These are phyloP conservation scores for Schizopygopsis pylzovi DNA, from an alignment of 2,797 vertebrate species.

Conservation along the genomic window DNA sequence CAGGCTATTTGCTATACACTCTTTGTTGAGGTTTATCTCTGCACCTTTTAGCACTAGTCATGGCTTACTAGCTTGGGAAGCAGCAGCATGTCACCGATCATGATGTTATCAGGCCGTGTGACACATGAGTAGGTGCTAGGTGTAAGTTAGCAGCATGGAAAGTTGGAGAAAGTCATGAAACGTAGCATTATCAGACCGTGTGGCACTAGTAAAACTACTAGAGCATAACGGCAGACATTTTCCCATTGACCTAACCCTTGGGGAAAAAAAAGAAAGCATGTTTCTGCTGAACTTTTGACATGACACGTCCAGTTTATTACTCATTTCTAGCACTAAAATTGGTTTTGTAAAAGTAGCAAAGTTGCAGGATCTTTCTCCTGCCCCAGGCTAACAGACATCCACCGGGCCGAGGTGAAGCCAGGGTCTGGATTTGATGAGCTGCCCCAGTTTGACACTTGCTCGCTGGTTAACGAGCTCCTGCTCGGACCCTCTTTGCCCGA, in stretches of 20 bases:
- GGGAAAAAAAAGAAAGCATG: background rate
- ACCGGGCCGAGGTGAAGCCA: conserved; percentile 54
- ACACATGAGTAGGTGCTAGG: background rate
- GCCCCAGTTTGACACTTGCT: conserved; percentile 83
- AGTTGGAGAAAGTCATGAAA: conserved; percentile 24
- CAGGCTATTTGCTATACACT: conserved; percentile 39
- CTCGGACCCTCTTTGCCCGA: conserved; percentile 51
- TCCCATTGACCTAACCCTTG: background rate
- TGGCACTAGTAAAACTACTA: background rate
- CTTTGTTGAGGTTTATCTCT: conserved; percentile 32
- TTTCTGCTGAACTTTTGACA: conserved; percentile 26
- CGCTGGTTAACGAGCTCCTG: conserved; percentile 83
- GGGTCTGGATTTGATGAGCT: conserved; percentile 77
- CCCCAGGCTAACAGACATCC: conserved; percentile 51
- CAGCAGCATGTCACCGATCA: background rate
- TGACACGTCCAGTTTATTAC: background rate
- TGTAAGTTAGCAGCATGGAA: background rate
- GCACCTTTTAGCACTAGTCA: conserved; percentile 5
- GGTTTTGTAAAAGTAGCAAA: conserved; percentile 27
- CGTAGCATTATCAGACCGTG: background rate
- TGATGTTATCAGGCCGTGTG: conserved; percentile 30
- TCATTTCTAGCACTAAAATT: conserved; percentile 3
- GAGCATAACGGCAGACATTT: background rate
- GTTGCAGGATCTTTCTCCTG: conserved; percentile 13
- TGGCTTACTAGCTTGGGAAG: conserved; percentile 33